These are phyloP conservation scores for Nesometra sesokonis DNA, from an alignment of 35 echinoderm and acorn worm species.

Conservation along the genomic window DNA sequence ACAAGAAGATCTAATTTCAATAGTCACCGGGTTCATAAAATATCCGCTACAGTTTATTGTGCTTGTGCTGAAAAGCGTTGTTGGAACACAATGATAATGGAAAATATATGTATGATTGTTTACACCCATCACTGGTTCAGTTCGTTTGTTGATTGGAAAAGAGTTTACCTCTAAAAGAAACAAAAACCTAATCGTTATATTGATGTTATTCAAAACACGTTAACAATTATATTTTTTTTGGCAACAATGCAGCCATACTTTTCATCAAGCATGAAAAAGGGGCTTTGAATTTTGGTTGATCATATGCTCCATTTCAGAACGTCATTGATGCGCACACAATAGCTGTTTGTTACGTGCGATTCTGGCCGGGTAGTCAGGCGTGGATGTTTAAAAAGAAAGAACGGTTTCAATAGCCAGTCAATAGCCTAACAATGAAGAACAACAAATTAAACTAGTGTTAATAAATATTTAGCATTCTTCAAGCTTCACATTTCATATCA, in stretches of 20 bases:
- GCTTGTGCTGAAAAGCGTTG: background rate
- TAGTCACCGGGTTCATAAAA: background rate
- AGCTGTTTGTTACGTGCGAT: background rate
- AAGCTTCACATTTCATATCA: background rate
- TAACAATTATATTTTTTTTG: background rate
- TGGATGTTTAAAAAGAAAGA: background rate
- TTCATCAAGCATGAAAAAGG: background rate
- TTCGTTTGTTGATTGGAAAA: background rate
- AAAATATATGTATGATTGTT: background rate
- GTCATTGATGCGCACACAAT: background rate
- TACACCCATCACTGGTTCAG: background rate
- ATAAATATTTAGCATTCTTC: background rate
- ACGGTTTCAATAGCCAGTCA: background rate
- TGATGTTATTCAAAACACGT: background rate
- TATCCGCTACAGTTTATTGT: background rate
- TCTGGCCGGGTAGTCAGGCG: background rate
- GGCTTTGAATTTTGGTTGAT: background rate
- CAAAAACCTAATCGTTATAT: background rate
- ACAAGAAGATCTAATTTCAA: background rate
- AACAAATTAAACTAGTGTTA: background rate
- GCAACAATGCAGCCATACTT: background rate
- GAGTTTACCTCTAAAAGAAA: background rate
- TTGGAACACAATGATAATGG: background rate
- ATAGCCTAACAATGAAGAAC: background rate
- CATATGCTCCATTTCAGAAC: background rate